Percentiles rank a stretch among this genome's conserved stretches.
phyloP scores from a whole-genome alignment of 2,888 invertebrate genomes.

The Flabesymbios commensalis region DNA sequence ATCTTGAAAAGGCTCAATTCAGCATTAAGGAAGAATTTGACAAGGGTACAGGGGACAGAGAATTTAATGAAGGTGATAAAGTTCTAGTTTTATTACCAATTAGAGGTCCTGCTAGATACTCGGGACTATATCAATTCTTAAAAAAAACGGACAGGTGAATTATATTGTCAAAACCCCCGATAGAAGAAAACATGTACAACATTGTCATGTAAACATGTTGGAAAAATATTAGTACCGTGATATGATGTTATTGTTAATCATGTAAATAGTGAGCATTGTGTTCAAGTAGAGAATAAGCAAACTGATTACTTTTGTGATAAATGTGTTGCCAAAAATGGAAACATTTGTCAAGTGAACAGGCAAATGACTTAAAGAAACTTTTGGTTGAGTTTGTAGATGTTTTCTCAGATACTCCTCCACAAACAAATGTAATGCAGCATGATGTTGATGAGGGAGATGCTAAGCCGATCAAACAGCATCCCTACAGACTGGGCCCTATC shows the following conservation, averaged over 20 bases:
- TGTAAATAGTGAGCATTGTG: too few species aligned
- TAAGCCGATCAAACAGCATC: not conserved
- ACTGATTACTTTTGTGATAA: too few species aligned
- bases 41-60: not conserved
- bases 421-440: not conserved
- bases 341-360: too few species aligned
- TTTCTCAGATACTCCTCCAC: not conserved
- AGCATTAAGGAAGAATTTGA: not conserved
- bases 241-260: too few species aligned
- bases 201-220: slow-evolving; percentile 9
- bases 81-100: slow-evolving; percentile 5
- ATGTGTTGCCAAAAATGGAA: too few species aligned
- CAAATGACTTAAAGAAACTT: too few species aligned
- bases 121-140: slow-evolving; percentile 5
- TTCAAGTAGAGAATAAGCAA: too few species aligned
- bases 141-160: not conserved
- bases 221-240: not conserved
- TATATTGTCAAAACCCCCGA: not conserved
- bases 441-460: slow-evolving; percentile 3
- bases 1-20: not conserved
- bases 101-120: not conserved
- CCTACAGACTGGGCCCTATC: not conserved
- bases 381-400: too few species aligned
- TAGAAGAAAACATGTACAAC: not conserved
- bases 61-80: slow-evolving; percentile 2